These are phyloP conservation scores for Sycophila texana DNA, from an alignment of 2,888 invertebrate species.

Conservation along the genomic window DNA sequence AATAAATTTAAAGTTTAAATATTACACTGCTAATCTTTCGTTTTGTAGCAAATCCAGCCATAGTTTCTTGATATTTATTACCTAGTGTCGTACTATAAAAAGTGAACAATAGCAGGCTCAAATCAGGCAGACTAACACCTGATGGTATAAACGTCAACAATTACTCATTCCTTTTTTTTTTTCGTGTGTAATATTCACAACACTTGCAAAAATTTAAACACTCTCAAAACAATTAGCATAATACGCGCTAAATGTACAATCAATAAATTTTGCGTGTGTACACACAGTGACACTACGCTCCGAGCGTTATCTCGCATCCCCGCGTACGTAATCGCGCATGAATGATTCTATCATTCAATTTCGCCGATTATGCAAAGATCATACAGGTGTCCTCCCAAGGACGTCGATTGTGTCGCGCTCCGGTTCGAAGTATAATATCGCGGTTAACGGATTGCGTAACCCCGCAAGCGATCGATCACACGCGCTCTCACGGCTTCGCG, in stretches of 20 bases:
- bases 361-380: slow-evolving; percentile 26
- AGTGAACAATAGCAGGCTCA: no score
- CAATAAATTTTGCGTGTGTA: not conserved
- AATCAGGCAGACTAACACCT: not conserved
- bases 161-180: not conserved
- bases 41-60: no score
- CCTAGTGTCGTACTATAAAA: no score
- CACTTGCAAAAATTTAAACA: not conserved
- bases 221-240: not conserved
- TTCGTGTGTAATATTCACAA: not conserved
- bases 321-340: not conserved
- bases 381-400: slow-evolving; percentile 64
- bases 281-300: not conserved
- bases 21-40: no score
- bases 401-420: slow-evolving; percentile 51
- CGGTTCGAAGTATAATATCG: slow-evolving; percentile 23
- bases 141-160: slow-evolving; percentile 1
- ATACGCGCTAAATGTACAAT: not conserved
- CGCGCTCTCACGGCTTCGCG: not conserved
- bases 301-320: not conserved
- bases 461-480: slow-evolving; percentile 7
- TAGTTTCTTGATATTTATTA: no score
- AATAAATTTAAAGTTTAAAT: no score
- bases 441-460: slow-evolving; percentile 49
- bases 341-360: slow-evolving; percentile 4